phyloP scores from a whole-genome alignment of 2,888 invertebrate species.

The Helobdella robusta region DNA sequence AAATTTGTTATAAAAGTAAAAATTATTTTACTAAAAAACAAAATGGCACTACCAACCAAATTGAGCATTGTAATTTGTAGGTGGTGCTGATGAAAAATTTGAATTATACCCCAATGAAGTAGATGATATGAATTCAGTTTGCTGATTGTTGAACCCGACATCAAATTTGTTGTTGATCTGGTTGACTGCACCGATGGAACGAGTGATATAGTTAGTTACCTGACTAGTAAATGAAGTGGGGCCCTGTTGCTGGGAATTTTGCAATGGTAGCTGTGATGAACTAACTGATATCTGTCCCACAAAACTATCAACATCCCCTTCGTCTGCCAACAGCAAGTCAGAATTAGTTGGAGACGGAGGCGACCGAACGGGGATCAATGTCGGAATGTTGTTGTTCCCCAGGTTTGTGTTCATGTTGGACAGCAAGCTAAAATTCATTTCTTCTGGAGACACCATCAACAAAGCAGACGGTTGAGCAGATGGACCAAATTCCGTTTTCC shows the following conservation, averaged over 20 bases:
- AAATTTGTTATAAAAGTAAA: too few species aligned
- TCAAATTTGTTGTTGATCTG: conserved; percentile 4
- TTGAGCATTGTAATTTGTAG: too few species aligned
- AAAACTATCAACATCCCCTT: conserved; percentile 49
- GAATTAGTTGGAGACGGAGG: not conserved
- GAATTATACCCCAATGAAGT: too few species aligned
- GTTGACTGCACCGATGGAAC: not conserved
- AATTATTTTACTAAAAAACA: too few species aligned
- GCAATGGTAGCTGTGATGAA: too few species aligned
- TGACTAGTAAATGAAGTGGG: too few species aligned
- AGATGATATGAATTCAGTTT: too few species aligned
- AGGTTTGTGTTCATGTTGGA: too few species aligned
- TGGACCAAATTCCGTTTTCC: not conserved
- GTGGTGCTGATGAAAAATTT: too few species aligned
- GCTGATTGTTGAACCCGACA: not conserved
- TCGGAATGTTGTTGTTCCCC: not conserved
- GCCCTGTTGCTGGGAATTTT: too few species aligned
- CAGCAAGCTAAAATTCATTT: conserved; percentile 5
- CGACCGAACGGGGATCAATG: conserved; percentile 19
- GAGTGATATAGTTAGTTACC: not conserved
- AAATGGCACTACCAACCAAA: too few species aligned
- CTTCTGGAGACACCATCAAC: conserved; percentile 21
- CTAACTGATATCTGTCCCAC: conserved; percentile 42
- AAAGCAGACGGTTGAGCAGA: conserved; percentile 24
- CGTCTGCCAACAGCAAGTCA: conserved; percentile 38